Evolutionary conservation across 2,797 vertebrate species (phyloP).

Genomic region (Melanogrammus aeglefinus): DNA sequence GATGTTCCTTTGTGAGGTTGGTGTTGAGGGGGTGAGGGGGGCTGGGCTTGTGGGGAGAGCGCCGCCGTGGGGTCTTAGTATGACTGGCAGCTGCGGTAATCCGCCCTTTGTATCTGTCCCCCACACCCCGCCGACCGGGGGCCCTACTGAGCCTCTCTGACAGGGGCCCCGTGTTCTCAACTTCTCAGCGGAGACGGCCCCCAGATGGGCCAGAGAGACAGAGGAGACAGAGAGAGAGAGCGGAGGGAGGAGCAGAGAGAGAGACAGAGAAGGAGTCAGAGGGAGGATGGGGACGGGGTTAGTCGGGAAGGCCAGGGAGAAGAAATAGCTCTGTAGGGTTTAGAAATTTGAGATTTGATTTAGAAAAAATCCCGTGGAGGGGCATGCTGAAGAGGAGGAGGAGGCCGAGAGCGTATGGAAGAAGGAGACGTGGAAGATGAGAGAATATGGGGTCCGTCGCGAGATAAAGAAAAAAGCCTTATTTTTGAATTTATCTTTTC

Average conservation of each 20-base stretch:
- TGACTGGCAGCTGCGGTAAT: conserved; percentile 87
- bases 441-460: neutral
- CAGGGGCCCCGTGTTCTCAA: conserved; percentile 69
- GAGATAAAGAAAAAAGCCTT: no score
- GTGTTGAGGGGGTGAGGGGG: conserved; percentile 68
- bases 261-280: conserved; percentile 17
- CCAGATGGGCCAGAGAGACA: conserved; percentile 75
- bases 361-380: neutral
- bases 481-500: no score
- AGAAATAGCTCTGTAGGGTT: conserved; percentile 13
- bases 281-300: conserved; percentile 1
- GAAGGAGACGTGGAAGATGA: neutral
- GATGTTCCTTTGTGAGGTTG: conserved; percentile 75
- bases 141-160: conserved; percentile 72
- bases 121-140: conserved; percentile 56
- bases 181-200: conserved; percentile 34
- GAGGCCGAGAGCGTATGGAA: neutral
- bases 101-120: conserved; percentile 74
- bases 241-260: neutral
- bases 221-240: conserved; percentile 39
- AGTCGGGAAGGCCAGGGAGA: no score
- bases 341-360: neutral
- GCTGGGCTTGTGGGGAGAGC: conserved; percentile 69
- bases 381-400: neutral
- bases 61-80: conserved; percentile 79